Evolutionary conservation across 2,888 invertebrate genomes (phyloP).

Genomic region (Volucella inanis): DNA sequence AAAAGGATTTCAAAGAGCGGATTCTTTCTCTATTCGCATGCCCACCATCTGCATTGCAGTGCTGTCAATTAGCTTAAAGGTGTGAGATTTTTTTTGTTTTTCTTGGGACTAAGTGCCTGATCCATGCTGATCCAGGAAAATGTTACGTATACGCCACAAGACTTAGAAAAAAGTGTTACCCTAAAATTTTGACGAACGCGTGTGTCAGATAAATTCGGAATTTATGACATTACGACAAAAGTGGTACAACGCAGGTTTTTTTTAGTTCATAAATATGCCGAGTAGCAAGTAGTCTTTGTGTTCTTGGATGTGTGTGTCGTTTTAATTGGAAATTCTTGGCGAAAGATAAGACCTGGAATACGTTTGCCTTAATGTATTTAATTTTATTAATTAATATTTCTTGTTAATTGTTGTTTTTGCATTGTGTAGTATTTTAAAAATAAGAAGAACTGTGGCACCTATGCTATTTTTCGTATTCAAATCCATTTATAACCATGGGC

Average conservation of each 20-base stretch:
- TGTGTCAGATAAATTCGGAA: slow-evolving; percentile 27
- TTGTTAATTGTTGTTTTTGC: no score
- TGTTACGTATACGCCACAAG: slow-evolving; percentile 35
- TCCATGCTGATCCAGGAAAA: neutral
- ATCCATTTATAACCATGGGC: no score
- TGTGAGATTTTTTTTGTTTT: slow-evolving; percentile 8
- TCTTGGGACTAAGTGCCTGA: neutral
- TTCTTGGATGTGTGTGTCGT: neutral
- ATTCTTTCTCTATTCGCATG: neutral
- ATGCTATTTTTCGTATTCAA: no score
- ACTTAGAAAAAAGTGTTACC: neutral
- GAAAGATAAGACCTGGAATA: no score
- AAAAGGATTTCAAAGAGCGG: neutral
- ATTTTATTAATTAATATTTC: no score
- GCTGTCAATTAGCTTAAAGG: slow-evolving; percentile 21
- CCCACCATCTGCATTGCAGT: slow-evolving; percentile 3
- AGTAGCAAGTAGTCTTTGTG: neutral
- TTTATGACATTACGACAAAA: slow-evolving; percentile 4
- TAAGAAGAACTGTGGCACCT: no score
- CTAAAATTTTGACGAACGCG: slow-evolving; percentile 1
- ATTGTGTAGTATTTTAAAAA: no score
- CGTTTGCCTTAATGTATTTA: no score
- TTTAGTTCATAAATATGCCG: neutral
- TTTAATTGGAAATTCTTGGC: neutral
- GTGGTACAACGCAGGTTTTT: slow-evolving; percentile 23